phyloP scores from a whole-genome alignment of 2,888 invertebrate species.

The Taenaris catops region DNA sequence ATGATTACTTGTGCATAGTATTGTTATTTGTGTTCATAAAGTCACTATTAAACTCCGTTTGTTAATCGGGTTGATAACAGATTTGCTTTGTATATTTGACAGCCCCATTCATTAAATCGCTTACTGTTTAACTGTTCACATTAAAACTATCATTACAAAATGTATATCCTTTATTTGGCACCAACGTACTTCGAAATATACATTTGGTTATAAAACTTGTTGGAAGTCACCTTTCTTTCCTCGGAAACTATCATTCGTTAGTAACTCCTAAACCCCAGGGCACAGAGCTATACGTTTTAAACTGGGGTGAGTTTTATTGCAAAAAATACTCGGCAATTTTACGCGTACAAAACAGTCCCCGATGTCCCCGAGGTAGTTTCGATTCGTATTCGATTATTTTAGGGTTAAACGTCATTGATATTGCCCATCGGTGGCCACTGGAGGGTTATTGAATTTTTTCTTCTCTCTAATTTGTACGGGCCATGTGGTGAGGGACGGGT shows the following conservation, averaged over 20 bases:
- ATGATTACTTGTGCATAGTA: too few relatives aligned
- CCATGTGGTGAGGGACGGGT: slow-evolving; percentile 53
- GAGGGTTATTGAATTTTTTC: slow-evolving; percentile 71
- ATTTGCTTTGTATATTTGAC: too few relatives aligned
- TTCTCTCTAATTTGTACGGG: slow-evolving; percentile 68
- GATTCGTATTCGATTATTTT: slow-evolving; percentile 75
- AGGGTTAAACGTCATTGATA: slow-evolving; percentile 79
- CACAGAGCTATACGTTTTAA: slow-evolving; percentile 44
- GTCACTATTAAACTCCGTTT: too few relatives aligned
- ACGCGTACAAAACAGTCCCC: slow-evolving; percentile 58
- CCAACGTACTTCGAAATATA: too few relatives aligned
- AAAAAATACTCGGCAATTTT: slow-evolving; percentile 73
- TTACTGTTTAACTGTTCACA: too few relatives aligned
- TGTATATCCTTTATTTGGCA: too few relatives aligned
- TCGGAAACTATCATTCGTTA: slow-evolving; percentile 22
- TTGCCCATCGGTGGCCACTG: slow-evolving; percentile 66
- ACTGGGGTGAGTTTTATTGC: slow-evolving; percentile 58
- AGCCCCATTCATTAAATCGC: too few relatives aligned
- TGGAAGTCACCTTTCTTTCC: slow-evolving; percentile 20
- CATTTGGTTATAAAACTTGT: too few relatives aligned
- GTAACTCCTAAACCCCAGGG: slow-evolving; percentile 21
- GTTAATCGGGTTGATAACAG: too few relatives aligned
- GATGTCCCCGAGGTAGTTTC: slow-evolving; percentile 76
- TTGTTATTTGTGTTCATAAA: too few relatives aligned
- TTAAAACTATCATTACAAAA: too few relatives aligned